Evolutionary conservation across 2,113 vertebrate genomes (phyloP).

Genomic region (Nothobranchius kuhntae): DNA sequence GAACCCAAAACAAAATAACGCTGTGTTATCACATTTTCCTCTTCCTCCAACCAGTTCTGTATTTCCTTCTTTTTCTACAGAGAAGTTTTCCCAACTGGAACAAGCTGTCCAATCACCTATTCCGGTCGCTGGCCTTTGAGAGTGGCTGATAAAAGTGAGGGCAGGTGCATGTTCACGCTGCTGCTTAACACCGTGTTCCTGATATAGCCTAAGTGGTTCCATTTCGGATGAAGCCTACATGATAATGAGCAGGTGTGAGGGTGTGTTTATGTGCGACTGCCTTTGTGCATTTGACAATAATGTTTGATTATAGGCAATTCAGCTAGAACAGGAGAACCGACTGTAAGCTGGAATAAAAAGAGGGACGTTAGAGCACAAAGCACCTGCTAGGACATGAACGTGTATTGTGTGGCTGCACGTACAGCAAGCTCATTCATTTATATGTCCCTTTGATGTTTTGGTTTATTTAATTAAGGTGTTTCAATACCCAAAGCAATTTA

Average conservation of each 20-base stretch:
- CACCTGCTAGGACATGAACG: neutral
- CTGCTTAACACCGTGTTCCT: conserved; percentile 54
- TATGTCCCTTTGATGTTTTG: neutral
- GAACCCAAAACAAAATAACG: neutral
- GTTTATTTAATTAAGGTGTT: no score
- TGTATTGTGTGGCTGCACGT: neutral
- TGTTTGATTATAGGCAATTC: conserved; percentile 52
- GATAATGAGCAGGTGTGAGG: conserved; percentile 65
- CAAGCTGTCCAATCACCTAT: conserved; percentile 43
- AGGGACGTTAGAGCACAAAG: neutral
- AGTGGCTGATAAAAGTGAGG: conserved; percentile 15
- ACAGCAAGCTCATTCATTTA: neutral
- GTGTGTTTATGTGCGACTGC: conserved; percentile 47
- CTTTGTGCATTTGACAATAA: conserved; percentile 63
- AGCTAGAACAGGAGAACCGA: conserved; percentile 20
- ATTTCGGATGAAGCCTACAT: conserved; percentile 47
- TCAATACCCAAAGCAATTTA: no score
- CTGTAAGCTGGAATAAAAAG: conserved; percentile 4
- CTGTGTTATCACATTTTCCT: neutral
- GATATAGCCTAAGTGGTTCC: conserved; percentile 31
- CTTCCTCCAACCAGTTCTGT: neutral
- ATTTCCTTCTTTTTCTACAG: neutral
- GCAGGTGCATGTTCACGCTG: conserved; percentile 19
- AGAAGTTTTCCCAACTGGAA: neutral
- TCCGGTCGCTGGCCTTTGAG: conserved; percentile 37